Evolutionary conservation across 1,140 invertebrate genomes (phyloP), one percentile per base, ranked within the genome.

Genomic region (Geopemphigus sp.): DNA sequence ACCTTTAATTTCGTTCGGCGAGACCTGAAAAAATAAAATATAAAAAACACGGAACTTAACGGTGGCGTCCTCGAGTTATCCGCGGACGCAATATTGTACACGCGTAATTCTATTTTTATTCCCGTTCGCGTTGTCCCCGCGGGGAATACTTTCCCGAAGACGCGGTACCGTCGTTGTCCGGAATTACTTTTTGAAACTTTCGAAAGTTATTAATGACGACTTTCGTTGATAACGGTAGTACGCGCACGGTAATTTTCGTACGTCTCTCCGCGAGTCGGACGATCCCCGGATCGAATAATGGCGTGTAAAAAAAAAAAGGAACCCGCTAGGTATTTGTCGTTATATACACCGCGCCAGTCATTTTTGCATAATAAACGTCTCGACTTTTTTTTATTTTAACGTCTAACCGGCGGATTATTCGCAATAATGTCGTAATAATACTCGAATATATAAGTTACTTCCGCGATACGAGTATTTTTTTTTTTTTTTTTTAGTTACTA

Each of bases 161-260:
- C 17, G 2, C 8, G 19, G 5, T 19, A 14, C 26, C 8, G 22
- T 59, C 10, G 15, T 19, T 26, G 24, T 53, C 26, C 19, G 3
- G 17, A 70, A 53, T 70, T 19, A 54, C 24, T 70, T 70, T 72
- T 72, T 26, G 5, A 32, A 54, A 72, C 50, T 54, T n/a, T 72
- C 0, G 15, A n/a, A 54, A 29, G 17, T 72, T 72, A 72, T 72
- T 72, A 29, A 54, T 54, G 24, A 29, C 29, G 17, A n/a, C 26
- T 72, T 54, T 54, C 54, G 50, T 29, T 72, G 24, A 53, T 72
- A 45, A 66, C 15, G 12, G 12, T n/a, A n/a, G n/a, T 5, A 66
- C 22, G 19, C 19, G 54, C 2, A 63, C 8, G 32, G 29, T 32
- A 63, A 32, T 63, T 17, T 63, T 29, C 39, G 53, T n/a, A 14